Conservation (phyloP, 53 echinoderm and acorn worm species). For the Apostichopus leukothele region DNA sequence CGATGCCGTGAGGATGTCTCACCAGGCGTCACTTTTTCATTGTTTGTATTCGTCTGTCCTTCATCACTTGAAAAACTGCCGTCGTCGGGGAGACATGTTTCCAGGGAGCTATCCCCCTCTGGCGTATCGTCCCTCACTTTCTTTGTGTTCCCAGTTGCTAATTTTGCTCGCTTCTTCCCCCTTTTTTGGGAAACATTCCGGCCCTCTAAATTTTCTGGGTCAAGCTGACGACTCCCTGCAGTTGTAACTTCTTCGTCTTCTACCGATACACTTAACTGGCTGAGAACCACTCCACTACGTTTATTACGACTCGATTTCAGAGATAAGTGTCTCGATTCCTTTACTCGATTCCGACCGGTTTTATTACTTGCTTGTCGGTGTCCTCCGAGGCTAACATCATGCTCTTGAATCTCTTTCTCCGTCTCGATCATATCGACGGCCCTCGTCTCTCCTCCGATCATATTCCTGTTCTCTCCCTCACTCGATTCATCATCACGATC, state of each 20-base stretch:
- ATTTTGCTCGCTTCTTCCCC: not conserved
- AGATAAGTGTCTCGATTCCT: too few species aligned
- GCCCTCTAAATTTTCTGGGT: not conserved
- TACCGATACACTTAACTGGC: not conserved
- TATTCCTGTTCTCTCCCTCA: not conserved
- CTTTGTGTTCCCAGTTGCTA: not conserved
- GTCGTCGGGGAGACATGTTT: conserved; percentile 27
- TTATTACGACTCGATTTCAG: too few species aligned
- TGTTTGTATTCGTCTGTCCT: not conserved
- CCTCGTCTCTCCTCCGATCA: not conserved
- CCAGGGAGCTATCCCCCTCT: conserved; percentile 18
- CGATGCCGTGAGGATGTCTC: not conserved
- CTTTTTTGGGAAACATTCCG: not conserved
- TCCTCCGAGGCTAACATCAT: too few species aligned
- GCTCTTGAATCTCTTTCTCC: too few species aligned
- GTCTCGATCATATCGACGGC: not conserved
- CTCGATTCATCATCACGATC: not conserved
- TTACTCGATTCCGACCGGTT: too few species aligned
- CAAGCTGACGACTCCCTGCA: not conserved
- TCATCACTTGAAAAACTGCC: not conserved
- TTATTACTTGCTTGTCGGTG: too few species aligned
- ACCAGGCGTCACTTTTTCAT: not conserved
- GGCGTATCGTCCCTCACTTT: not conserved
- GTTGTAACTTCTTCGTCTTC: not conserved
- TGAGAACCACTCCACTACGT: not conserved